Conservation (phyloP, 2,888 invertebrate genomes). For the Ichneumoninae sp. region DNA sequence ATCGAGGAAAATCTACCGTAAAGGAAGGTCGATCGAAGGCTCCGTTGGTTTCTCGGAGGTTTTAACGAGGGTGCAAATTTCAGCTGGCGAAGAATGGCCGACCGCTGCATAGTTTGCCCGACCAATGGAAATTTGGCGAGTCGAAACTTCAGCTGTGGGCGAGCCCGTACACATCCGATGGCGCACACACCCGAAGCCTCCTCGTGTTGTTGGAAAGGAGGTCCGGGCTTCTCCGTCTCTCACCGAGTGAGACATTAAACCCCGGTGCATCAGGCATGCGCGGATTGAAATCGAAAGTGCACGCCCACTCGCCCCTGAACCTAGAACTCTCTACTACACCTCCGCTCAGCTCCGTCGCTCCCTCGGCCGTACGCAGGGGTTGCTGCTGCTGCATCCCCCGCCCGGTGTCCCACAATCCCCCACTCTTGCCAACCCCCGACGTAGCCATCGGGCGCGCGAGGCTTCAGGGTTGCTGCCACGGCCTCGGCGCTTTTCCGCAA, state of each 20-base stretch:
- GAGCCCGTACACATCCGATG: conserved; percentile 3
- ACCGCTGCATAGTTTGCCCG: conserved; percentile 52
- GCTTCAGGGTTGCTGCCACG: conserved; percentile 60
- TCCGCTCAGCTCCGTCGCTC: conserved; percentile 43
- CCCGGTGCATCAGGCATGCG: conserved; percentile 77
- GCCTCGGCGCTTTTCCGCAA: conserved; percentile 39
- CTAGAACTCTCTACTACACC: conserved; percentile 79
- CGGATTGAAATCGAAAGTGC: conserved; percentile 82
- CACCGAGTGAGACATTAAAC: conserved; percentile 52
- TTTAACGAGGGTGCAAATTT: conserved; percentile 26
- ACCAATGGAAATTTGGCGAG: conserved; percentile 64
- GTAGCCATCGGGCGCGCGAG: conserved; percentile 34
- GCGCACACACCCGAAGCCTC: neutral
- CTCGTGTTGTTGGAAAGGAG: conserved; percentile 31
- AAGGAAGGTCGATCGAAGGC: neutral
- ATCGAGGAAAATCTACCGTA: neutral
- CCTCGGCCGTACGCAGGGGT: conserved; percentile 40
- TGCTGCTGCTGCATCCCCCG: conserved; percentile 58
- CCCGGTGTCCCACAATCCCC: conserved; percentile 32
- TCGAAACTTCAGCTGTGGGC: neutral
- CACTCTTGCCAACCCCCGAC: conserved; percentile 21
- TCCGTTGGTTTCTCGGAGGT: neutral
- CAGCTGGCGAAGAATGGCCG: conserved; percentile 44
- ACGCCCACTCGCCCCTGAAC: conserved; percentile 82
- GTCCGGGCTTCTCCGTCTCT: conserved; percentile 47